Base-by-base conservation (phyloP, 2,113 vertebrate species). In the Anguilla japonica region DNA sequence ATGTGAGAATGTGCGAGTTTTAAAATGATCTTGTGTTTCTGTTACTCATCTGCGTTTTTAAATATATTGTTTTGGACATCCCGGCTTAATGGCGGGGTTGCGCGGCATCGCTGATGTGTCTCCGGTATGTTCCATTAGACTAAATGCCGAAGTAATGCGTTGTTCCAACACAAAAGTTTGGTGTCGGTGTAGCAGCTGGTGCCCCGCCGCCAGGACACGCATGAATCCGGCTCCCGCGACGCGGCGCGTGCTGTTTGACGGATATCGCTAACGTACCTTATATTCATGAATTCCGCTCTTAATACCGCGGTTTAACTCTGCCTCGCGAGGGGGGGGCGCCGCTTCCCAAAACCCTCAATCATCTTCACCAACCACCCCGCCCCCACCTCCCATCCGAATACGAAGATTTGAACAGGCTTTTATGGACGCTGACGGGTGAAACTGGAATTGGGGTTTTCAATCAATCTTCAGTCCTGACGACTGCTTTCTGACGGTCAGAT, bases 91-190 rank as follows among this genome's bases (percentile, higher is more conserved):
- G 91, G 90, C 89, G 83, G 43, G 0, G 0, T 82, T 92, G 82
- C 83, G 88, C 88, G 89, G 82, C 79, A 56, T 90, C 93, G 92
- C 78, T 94, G 92, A 93, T 92, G 67, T 93, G 91, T 92, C 90
- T 89, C 91, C 92, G 88, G 85, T 88, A 88, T 90, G 90, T 94
- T 91, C 89, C 89, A 90, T 93, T 94, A 6, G 91, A 93, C 90
- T 92, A 95, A 94, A 95, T 95, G 91, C 90, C 92, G 90, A 93
- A 91, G 91, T 94, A 94, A 95, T 94, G 91, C 93, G 94, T 91
- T 94, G 89, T 92, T 91, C 93, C 95, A 94, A 90, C 89, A 92
- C 93, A 92, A 95, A 94, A 95, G 93, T 95, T 93, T 94, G 90
- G 90, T 91, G 94, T 93, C 92, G 89, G 81, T 89, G 89, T 94